These are phyloP conservation scores for Sebastes minor DNA, from an alignment of 2,797 vertebrate genomes.

Conservation along the genomic window DNA sequence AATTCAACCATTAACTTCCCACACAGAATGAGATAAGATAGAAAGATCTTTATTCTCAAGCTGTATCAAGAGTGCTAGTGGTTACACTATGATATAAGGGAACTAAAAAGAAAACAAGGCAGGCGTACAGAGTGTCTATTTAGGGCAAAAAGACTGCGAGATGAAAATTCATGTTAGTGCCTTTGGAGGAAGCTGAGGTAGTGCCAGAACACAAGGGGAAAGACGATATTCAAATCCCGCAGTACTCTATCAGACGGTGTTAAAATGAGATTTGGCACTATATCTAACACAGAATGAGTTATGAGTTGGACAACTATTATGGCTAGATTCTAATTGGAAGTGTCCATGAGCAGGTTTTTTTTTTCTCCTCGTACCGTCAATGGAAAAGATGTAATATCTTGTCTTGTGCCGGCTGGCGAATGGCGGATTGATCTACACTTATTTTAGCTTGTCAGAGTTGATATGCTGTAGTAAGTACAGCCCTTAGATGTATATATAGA, in stretches of 20 bases:
- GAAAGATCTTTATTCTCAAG: conserved; percentile 25
- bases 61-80: conserved; percentile 22
- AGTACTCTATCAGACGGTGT: conserved; percentile 54
- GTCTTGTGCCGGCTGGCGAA: conserved; percentile 13
- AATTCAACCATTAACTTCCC: conserved; percentile 47
- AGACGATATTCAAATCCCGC: conserved; percentile 61
- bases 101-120: conserved; percentile 48
- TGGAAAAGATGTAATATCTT: conserved; percentile 48
- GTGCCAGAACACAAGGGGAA: conserved; percentile 48
- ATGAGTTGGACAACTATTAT: conserved; percentile 50
- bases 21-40: conserved; percentile 38
- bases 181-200: conserved; percentile 53
- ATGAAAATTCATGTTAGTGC: conserved; percentile 62
- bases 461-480: conserved; percentile 1
- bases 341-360: conserved; percentile 33
- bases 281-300: conserved; percentile 56
- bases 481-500: not conserved
- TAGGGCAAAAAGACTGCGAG: conserved; percentile 62
- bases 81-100: conserved; percentile 26
- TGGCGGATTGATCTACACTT: conserved; percentile 1
- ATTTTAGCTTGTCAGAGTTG: conserved; percentile 25
- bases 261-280: conserved; percentile 70
- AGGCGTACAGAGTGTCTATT: conserved; percentile 57
- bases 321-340: conserved; percentile 45
- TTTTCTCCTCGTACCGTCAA: conserved; percentile 13